phyloP scores from a whole-genome alignment of 2,797 vertebrate species.

The Pantherophis vulpinus region DNA sequence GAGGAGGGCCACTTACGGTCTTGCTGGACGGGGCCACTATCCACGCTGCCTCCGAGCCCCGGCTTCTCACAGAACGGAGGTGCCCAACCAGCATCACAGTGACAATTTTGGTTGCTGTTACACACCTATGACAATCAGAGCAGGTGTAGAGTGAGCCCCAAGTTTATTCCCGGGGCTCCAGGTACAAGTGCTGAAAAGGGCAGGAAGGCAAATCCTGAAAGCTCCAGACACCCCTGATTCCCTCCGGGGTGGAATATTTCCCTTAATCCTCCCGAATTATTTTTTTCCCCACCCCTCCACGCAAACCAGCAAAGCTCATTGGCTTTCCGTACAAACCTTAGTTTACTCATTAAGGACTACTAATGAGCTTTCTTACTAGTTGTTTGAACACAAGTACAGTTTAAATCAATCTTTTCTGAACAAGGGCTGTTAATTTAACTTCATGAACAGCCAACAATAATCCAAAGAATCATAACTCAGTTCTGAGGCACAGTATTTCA shows the following conservation, averaged over 20 bases:
- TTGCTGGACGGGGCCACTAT: constrained; percentile 87
- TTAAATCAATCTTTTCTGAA: no score
- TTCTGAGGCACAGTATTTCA: no score
- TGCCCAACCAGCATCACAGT: constrained; percentile 86
- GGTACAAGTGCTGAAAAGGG: no score
- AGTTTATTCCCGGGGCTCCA: no score
- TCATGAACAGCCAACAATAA: no score
- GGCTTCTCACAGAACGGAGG: constrained; percentile 87
- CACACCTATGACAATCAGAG: constrained; percentile 78
- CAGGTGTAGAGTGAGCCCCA: not conserved
- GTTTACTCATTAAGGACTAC: no score
- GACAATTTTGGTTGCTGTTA: constrained; percentile 93
- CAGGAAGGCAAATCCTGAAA: not conserved
- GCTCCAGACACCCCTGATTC: not conserved
- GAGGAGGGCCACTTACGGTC: constrained; percentile 73
- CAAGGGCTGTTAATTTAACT: no score
- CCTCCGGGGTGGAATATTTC: not conserved
- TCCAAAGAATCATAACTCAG: no score
- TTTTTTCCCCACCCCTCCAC: not conserved
- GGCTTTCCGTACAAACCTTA: no score
- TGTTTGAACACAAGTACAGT: no score
- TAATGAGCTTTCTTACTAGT: no score
- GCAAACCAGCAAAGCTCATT: not conserved
- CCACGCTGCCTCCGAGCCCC: constrained; percentile 87
- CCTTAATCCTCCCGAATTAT: not conserved